phyloP scores from a whole-genome alignment of 92 coral and sea anemone genomes.

The Epizoanthus stellaris region DNA sequence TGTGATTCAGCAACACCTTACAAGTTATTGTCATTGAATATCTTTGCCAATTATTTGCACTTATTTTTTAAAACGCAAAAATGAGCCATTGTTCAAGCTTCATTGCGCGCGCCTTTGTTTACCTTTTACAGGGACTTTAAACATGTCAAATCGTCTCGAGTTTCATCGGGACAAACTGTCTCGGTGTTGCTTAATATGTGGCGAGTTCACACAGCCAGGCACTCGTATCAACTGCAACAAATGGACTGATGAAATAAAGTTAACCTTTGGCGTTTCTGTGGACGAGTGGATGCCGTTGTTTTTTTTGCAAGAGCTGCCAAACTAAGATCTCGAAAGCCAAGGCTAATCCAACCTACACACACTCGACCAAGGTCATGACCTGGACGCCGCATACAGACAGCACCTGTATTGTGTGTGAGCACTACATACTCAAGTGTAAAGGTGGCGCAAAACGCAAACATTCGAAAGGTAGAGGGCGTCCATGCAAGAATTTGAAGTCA shows the following conservation, averaged over 20 bases:
- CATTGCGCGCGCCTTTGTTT: neutral
- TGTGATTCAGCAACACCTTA: too few species aligned
- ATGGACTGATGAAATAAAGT: neutral
- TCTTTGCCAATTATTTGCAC: neutral
- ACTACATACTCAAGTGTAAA: slow-evolving; percentile 13
- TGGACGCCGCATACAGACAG: too few species aligned
- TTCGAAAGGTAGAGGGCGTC: neutral
- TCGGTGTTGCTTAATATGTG: too few species aligned
- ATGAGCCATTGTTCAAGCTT: too few species aligned
- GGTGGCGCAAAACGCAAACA: slow-evolving; percentile 39
- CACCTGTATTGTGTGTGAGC: too few species aligned
- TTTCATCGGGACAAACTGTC: neutral
- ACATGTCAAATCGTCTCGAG: neutral
- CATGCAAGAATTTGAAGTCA: too few species aligned
- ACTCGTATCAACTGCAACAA: too few species aligned
- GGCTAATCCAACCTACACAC: neutral
- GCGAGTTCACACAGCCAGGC: too few species aligned
- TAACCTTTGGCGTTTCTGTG: too few species aligned
- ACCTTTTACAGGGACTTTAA: neutral
- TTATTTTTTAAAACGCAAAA: neutral
- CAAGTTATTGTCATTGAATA: too few species aligned
- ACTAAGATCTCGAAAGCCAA: neutral
- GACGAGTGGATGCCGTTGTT: too few species aligned
- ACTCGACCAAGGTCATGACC: neutral
- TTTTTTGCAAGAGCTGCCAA: neutral